phyloP scores from a whole-genome alignment of 2,797 vertebrate species.

The Cossypha caffra region DNA sequence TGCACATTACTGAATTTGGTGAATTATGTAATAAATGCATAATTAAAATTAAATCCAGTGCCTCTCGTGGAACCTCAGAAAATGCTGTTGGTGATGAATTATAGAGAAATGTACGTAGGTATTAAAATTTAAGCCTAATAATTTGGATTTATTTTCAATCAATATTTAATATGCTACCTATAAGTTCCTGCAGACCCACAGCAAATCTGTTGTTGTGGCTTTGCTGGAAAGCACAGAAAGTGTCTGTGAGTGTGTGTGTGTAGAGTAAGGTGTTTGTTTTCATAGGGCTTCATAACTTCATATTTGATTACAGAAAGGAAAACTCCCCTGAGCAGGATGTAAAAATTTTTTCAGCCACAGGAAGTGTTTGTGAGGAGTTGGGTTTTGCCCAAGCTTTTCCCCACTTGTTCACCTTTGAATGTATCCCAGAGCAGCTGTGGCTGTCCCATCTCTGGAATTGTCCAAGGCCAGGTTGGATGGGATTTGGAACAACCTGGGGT shows the following conservation, averaged over 20 bases:
- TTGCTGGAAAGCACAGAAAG: background rate
- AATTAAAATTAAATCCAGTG: constrained; percentile 35
- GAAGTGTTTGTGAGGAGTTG: rapidly evolving
- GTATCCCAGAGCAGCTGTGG: background rate
- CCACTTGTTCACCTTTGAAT: background rate
- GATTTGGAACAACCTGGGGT: background rate
- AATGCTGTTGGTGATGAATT: background rate
- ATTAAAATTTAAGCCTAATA: constrained; percentile 37
- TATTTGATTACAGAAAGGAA: background rate
- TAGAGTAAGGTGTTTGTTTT: background rate
- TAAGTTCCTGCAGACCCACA: background rate
- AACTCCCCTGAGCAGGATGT: background rate
- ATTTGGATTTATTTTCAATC: constrained; percentile 47
- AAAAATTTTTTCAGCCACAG: background rate
- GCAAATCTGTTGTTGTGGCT: background rate
- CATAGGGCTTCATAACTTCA: background rate
- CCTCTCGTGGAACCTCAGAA: background rate
- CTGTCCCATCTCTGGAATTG: background rate
- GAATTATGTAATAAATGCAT: constrained; percentile 58
- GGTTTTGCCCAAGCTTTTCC: background rate
- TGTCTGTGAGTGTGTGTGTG: background rate
- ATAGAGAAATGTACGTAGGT: background rate
- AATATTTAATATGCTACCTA: constrained; percentile 26
- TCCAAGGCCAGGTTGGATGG: background rate
- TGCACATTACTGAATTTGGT: constrained; percentile 57